Base-by-base conservation (phyloP, 1,140 invertebrate genomes). In the Daktulosphaira vitifoliae region DNA sequence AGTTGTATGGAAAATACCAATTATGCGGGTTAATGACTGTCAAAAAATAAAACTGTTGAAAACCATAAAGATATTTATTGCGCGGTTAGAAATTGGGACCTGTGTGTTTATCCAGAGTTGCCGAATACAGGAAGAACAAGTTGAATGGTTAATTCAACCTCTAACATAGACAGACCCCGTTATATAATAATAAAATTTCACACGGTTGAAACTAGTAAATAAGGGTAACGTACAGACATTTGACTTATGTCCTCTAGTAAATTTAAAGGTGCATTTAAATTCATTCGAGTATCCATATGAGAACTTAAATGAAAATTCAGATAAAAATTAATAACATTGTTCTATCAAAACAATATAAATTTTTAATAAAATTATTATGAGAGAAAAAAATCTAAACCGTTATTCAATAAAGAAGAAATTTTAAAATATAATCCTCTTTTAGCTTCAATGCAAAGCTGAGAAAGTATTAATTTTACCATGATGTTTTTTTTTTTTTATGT, bases 51-150 rank as follows among this genome's bases (percentile, higher is more conserved):
- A 48, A 16, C 66, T 68, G 66, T 68, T 16, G 68, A 69, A 42
- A 71, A 52, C 64, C 68, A 72, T 64, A 23, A 46, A 68, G 39
- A 66, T 3, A 68, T 72, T 48, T 23, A 53, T 20, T 71, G 75
- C 7, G 68, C 71, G 54, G 75, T 74, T 67, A 69, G 73, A 23
- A 68, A 66, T 1, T 75, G 75, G 74, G 71, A 75, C 56, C 42
- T 71, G 11, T 33, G 29, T 33, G 29, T 33, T 33, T 33, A 33
- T 33, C 29, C 29, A 6, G 5, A 33, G 11, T 11, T 33, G 5
- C 29, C 74, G n/a, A 29, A 39, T 18, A 69, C 70, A 0, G 65
- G 64, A 13, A 69, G 70, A 46, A 69, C 70, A 54, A 50, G 69
- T 4, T 72, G 72, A 71, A 59, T 70, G 6, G 69, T 75, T 0